Conservation (phyloP, 2,888 invertebrate species). For the Lissonota sp. region DNA sequence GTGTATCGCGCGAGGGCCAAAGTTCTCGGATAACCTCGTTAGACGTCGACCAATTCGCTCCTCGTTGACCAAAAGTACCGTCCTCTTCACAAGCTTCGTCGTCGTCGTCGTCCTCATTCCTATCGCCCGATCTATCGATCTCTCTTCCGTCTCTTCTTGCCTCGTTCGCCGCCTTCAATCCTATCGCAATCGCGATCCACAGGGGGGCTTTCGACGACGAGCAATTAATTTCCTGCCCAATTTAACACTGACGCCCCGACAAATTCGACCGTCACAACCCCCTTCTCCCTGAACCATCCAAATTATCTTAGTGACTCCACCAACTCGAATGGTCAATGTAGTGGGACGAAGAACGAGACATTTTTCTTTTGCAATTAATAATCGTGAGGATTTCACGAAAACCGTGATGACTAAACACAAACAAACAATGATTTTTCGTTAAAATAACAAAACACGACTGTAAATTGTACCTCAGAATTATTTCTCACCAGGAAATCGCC, state of each 20-base stretch:
- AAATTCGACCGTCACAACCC: constrained; percentile 69
- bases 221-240: constrained; percentile 46
- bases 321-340: background rate
- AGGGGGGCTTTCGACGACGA: constrained; percentile 7
- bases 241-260: constrained; percentile 42
- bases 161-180: constrained; percentile 1
- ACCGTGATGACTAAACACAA: background rate
- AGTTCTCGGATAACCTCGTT: constrained; percentile 48
- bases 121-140: constrained; percentile 1
- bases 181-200: background rate
- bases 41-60: constrained; percentile 41
- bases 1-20: constrained; percentile 44
- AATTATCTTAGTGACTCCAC: background rate
- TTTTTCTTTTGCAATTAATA: too few species aligned
- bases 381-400: too few species aligned
- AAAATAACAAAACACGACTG: background rate
- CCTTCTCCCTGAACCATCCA: constrained; percentile 19
- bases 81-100: background rate
- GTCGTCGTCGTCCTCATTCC: background rate
- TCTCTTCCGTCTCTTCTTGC: background rate
- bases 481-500: constrained; percentile 29
- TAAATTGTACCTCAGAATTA: constrained; percentile 8
- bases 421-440: background rate
- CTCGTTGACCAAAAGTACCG: constrained; percentile 23
- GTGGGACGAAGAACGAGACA: too few species aligned